phyloP scores from a whole-genome alignment of 2,888 invertebrate species.

The Archaeoteleia sp. region DNA sequence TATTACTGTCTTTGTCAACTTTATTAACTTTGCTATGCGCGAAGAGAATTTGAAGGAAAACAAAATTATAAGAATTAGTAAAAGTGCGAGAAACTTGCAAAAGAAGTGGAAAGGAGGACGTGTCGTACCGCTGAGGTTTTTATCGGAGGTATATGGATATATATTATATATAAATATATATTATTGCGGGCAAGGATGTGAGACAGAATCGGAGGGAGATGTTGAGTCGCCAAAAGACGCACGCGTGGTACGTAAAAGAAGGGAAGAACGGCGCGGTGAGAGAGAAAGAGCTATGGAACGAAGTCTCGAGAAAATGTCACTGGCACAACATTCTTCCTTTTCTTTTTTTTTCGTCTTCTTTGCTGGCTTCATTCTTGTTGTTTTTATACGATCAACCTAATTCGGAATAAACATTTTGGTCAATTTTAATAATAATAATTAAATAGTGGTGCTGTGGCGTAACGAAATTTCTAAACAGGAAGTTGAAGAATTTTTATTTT shows the following conservation, averaged over 20 bases:
- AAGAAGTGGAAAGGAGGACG: conserved; percentile 39
- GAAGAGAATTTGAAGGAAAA: conserved; percentile 52
- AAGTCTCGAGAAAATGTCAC: conserved; percentile 23
- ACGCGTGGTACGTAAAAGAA: conserved; percentile 33
- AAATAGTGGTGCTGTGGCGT: no score
- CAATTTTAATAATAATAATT: no score
- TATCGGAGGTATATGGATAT: conserved; percentile 42
- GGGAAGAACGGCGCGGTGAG: conserved; percentile 12
- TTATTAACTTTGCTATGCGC: conserved; percentile 60
- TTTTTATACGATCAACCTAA: no score
- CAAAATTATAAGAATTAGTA: no score
- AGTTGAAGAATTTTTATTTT: no score
- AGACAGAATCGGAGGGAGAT: conserved; percentile 18
- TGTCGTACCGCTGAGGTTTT: conserved; percentile 64
- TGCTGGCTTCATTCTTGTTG: conserved; percentile 8
- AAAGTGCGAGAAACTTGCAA: conserved; percentile 17
- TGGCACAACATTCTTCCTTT: conserved; percentile 7
- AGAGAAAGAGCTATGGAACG: conserved; percentile 18
- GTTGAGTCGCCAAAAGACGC: conserved; percentile 41
- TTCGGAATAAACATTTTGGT: no score
- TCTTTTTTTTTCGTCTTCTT: conserved; percentile 11
- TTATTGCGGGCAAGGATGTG: conserved; percentile 24
- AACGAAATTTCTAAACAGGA: no score
- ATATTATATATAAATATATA: conserved; percentile 14
- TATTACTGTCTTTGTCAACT: conserved; percentile 68